These are phyloP conservation scores for Lates calcarifer DNA, from an alignment of 2,113 vertebrate genomes.

Conservation along the genomic window DNA sequence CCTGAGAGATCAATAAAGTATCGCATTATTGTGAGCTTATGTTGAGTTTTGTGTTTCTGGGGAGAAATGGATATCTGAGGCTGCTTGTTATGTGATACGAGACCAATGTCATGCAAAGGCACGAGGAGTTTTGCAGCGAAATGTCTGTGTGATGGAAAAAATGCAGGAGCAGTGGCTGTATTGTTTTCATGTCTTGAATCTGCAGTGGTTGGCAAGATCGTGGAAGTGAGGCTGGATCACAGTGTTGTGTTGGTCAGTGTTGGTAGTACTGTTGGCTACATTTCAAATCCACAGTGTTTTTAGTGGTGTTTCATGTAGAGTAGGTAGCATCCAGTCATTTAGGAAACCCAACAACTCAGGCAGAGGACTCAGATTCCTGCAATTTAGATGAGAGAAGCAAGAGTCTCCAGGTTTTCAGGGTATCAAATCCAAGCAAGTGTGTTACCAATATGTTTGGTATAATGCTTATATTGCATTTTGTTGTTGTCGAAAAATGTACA, in stretches of 20 bases:
- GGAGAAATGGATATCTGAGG: conserved; percentile 10
- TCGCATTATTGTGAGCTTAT: conserved; percentile 38
- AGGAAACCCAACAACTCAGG: too few species aligned
- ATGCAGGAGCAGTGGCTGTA: too few species aligned
- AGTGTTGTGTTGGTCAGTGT: too few species aligned
- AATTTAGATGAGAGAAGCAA: not conserved
- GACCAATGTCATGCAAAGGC: conserved; percentile 49
- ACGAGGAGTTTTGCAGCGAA: not conserved
- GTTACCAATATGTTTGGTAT: not conserved
- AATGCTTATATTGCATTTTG: not conserved
- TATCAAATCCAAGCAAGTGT: not conserved
- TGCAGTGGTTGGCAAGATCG: not conserved
- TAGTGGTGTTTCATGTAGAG: too few species aligned
- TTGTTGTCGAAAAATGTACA: not conserved
- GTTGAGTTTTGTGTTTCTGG: conserved; percentile 35
- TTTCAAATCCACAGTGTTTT: too few species aligned
- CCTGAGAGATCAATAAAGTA: conserved; percentile 49
- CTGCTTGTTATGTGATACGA: conserved; percentile 35
- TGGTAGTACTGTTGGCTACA: not conserved
- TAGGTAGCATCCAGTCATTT: too few species aligned
- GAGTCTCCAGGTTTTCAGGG: not conserved
- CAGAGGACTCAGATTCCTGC: not conserved
- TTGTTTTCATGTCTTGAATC: not conserved
- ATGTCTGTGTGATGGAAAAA: not conserved
- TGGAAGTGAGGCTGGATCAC: conserved; percentile 10